Evolutionary conservation across 2,797 vertebrate species (phyloP).

Genomic region (Jordanella pulchra): DNA sequence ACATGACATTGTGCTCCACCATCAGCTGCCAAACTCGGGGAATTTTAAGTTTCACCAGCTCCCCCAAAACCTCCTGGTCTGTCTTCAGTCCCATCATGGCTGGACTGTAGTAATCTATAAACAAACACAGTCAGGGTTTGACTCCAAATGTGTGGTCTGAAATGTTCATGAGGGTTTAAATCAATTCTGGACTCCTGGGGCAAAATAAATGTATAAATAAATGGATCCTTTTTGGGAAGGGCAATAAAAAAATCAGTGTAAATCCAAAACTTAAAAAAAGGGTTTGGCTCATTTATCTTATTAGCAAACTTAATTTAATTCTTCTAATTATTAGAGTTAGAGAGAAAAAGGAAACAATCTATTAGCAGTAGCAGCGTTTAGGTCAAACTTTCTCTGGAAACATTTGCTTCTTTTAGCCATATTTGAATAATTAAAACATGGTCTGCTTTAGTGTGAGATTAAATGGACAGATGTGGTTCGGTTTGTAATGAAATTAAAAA

Average conservation of each 20-base stretch:
- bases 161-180: neutral
- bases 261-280: neutral
- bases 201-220: too few species aligned
- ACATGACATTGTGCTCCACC: constrained; percentile 87
- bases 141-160: neutral
- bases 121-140: constrained; percentile 7
- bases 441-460: neutral
- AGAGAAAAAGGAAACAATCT: neutral
- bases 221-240: neutral
- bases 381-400: neutral
- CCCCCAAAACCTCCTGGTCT: constrained; percentile 93
- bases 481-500: neutral
- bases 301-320: neutral
- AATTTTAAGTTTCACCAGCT: constrained; percentile 88
- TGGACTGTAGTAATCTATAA: constrained; percentile 90
- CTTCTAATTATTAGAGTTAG: neutral
- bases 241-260: neutral
- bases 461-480: neutral
- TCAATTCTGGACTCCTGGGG: neutral
- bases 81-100: constrained; percentile 92
- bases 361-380: neutral
- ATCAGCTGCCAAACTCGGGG: constrained; percentile 88
- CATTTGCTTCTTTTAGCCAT: neutral
- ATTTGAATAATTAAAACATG: neutral
- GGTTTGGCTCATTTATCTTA: neutral